A percentile compares a stretch with the other conserved stretches of the same genome.
Conservation (phyloP, 1,140 invertebrate genomes). For the Eupristina koningsbergeri region DNA sequence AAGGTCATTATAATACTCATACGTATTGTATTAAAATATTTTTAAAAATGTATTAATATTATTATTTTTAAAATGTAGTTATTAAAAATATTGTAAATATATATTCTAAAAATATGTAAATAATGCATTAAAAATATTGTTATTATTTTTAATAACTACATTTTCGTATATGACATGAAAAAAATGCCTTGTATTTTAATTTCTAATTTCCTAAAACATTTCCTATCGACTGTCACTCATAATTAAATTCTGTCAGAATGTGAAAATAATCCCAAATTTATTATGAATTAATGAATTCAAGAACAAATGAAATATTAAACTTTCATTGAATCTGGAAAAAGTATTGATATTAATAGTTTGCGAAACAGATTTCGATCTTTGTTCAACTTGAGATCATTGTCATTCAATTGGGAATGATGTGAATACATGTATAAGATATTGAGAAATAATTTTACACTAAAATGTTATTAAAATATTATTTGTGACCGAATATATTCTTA, state of each 20-base stretch:
- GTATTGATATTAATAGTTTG: not conserved
- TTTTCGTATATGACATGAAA: not conserved
- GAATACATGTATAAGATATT: too few relatives aligned
- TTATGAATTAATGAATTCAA: not conserved
- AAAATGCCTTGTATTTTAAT: not conserved
- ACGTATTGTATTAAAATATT: too few relatives aligned
- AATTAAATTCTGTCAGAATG: not conserved
- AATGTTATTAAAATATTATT: too few relatives aligned
- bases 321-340: not conserved
- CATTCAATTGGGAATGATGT: not conserved
- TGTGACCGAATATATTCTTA: too few relatives aligned
- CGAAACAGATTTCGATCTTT: not conserved
- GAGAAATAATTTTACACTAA: too few relatives aligned
- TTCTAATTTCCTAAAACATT: not conserved
- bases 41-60: too few relatives aligned
- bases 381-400: not conserved
- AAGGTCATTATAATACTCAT: too few relatives aligned
- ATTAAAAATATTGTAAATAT: too few relatives aligned
- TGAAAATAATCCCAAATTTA: not conserved
- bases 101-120: too few relatives aligned
- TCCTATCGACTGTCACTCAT: not conserved
- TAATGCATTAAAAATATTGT: too few relatives aligned
- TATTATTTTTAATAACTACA: not conserved
- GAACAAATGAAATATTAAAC: not conserved
- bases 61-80: too few relatives aligned